A percentile compares a stretch with the other conserved stretches of the same genome.
Conservation (phyloP, 2,888 invertebrate genomes). For the Drosophila hamatofila region DNA sequence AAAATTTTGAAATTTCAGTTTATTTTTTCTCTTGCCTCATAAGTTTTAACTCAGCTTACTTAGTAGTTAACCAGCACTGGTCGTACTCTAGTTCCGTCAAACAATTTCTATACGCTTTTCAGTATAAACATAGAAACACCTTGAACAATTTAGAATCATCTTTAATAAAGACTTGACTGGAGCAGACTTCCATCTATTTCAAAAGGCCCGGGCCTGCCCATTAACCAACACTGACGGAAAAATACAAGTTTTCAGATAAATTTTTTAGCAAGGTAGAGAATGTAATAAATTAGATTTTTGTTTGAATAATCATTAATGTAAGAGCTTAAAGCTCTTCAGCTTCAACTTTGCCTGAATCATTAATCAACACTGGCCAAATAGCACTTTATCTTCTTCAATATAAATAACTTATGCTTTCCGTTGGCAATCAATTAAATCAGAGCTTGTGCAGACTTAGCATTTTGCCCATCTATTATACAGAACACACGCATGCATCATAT, state of each 20-base stretch:
- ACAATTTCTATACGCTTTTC: too few relatives aligned
- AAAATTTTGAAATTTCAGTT: not conserved
- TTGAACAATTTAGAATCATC: not conserved
- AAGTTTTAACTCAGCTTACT: too few relatives aligned
- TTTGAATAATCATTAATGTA: not conserved
- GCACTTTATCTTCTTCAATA: not conserved
- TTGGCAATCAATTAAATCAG: not conserved
- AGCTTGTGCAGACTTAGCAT: too few relatives aligned
- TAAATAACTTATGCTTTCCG: not conserved
- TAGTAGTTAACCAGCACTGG: not conserved
- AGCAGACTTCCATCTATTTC: not conserved
- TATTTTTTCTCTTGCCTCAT: too few relatives aligned
- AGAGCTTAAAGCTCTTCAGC: not conserved
- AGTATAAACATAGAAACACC: not conserved
- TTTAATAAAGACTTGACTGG: not conserved
- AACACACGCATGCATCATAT: too few relatives aligned
- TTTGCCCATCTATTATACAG: not conserved
- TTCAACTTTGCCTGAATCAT: not conserved
- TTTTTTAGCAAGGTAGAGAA: too few relatives aligned
- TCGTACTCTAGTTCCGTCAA: not conserved
- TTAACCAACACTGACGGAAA: too few relatives aligned
- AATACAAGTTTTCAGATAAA: not conserved
- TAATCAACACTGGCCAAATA: not conserved
- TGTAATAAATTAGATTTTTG: not conserved
- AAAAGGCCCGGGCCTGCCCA: too few relatives aligned